phyloP scores from a whole-genome alignment of 2,888 invertebrate species.

The Trichopria drosophilae region DNA sequence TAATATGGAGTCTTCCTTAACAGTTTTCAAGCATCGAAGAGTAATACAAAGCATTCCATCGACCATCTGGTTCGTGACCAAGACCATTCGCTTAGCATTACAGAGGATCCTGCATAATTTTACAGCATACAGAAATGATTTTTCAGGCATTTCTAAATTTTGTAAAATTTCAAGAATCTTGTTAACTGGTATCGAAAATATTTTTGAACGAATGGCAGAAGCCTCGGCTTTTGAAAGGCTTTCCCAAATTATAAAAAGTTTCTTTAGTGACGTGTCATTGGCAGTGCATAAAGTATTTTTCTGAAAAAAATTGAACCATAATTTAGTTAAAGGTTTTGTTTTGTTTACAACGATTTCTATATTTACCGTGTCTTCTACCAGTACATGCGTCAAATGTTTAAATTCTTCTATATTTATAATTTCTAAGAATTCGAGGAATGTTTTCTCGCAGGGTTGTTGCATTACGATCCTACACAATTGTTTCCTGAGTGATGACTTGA shows the following conservation, averaged over 20 bases:
- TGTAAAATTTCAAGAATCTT: slow-evolving; percentile 39
- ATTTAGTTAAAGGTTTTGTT: neutral
- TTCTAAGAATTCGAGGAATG: slow-evolving; percentile 39
- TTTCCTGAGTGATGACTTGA: slow-evolving; percentile 35
- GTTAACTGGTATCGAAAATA: slow-evolving; percentile 38
- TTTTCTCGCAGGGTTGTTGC: slow-evolving; percentile 37
- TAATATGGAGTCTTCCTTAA: slow-evolving; percentile 23
- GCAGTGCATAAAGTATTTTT: slow-evolving; percentile 30
- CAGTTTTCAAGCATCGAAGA: slow-evolving; percentile 34
- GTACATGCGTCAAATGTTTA: slow-evolving; percentile 31
- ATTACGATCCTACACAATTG: slow-evolving; percentile 41
- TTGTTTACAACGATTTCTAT: slow-evolving; percentile 3
- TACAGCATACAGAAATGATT: slow-evolving; percentile 13
- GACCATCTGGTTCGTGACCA: slow-evolving; percentile 37
- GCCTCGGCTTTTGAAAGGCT: slow-evolving; percentile 42
- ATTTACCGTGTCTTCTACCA: slow-evolving; percentile 39
- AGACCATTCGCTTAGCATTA: slow-evolving; percentile 25
- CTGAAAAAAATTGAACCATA: slow-evolving; percentile 32
- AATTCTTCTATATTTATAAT: slow-evolving; percentile 40
- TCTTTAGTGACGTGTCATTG: slow-evolving; percentile 34
- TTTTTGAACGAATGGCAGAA: slow-evolving; percentile 40
- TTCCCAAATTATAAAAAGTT: slow-evolving; percentile 44
- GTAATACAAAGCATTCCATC: slow-evolving; percentile 43
- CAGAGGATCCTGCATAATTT: slow-evolving; percentile 20
- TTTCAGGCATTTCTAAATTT: slow-evolving; percentile 28